phyloP scores from a whole-genome alignment of 92 coral and sea anemone genomes.

The Porites rus region DNA sequence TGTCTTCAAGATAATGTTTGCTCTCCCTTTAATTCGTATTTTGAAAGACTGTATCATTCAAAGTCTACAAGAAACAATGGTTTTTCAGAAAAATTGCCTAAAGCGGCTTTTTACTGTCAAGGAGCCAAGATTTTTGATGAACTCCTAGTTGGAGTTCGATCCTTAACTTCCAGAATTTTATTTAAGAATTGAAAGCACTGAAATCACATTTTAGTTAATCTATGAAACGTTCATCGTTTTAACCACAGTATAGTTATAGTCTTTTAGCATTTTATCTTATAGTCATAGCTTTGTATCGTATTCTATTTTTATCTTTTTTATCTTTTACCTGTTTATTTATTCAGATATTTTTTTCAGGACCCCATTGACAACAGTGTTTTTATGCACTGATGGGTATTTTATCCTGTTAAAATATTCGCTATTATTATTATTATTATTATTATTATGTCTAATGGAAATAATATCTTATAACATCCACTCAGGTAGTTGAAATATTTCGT shows the following conservation, averaged over 20 bases:
- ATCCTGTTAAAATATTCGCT: too few relatives aligned
- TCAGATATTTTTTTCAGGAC: too few relatives aligned
- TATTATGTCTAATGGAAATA: too few relatives aligned
- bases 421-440: too few relatives aligned
- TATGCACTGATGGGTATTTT: too few relatives aligned
- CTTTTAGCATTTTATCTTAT: neutral
- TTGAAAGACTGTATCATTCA: neutral
- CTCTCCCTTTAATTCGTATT: neutral
- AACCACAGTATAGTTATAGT: neutral
- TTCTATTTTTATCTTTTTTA: too few relatives aligned
- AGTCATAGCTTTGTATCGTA: too few relatives aligned
- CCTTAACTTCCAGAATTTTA: neutral
- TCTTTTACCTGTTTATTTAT: too few relatives aligned
- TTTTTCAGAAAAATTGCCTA: neutral
- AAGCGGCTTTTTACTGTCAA: neutral
- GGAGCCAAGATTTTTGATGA: neutral
- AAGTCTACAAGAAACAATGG: constrained; percentile 9
- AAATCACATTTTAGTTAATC: neutral
- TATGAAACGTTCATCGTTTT: neutral
- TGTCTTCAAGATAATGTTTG: constrained; percentile 12
- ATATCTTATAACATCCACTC: too few relatives aligned
- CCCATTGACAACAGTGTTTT: too few relatives aligned
- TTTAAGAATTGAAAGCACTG: neutral
- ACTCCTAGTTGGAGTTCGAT: neutral
- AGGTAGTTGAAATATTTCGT: too few relatives aligned